These are phyloP conservation scores for Ectemnius lituratus DNA, from an alignment of 2,888 invertebrate genomes.

Conservation along the genomic window DNA sequence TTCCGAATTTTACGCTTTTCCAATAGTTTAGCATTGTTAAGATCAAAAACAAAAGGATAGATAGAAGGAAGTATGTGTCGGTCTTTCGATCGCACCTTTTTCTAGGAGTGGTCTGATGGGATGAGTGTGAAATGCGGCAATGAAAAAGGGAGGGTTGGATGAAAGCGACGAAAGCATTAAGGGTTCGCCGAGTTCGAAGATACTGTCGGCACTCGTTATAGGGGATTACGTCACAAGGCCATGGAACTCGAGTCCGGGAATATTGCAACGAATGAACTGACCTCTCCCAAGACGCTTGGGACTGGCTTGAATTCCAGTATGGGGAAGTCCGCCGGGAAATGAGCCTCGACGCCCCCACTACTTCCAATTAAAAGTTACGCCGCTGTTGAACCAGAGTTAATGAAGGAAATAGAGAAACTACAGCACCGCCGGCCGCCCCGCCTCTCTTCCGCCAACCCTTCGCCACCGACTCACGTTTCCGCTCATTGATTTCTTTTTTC, in stretches of 20 bases:
- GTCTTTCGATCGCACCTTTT: no score
- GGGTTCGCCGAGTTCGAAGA: constrained; percentile 32
- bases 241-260: constrained; percentile 46
- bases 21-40: no score
- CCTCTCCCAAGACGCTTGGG: constrained; percentile 70
- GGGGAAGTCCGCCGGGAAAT: constrained; percentile 73
- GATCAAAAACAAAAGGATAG: no score
- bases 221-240: constrained; percentile 43
- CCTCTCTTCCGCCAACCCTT: constrained; percentile 52
- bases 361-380: constrained; percentile 77
- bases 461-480: constrained; percentile 65
- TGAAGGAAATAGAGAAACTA: constrained; percentile 76
- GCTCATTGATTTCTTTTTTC: constrained; percentile 68
- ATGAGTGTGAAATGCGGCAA: no score
- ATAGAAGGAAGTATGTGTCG: no score
- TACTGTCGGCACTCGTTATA: constrained; percentile 49
- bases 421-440: constrained; percentile 60
- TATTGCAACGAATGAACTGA: constrained; percentile 70
- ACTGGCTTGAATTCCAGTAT: constrained; percentile 65
- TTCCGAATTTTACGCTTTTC: no score
- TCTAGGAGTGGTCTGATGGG: no score
- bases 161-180: constrained; percentile 17
- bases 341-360: constrained; percentile 74
- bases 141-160: background rate
- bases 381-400: constrained; percentile 74